phyloP scores from a whole-genome alignment of 2,888 invertebrate genomes.

The Labia minor region DNA sequence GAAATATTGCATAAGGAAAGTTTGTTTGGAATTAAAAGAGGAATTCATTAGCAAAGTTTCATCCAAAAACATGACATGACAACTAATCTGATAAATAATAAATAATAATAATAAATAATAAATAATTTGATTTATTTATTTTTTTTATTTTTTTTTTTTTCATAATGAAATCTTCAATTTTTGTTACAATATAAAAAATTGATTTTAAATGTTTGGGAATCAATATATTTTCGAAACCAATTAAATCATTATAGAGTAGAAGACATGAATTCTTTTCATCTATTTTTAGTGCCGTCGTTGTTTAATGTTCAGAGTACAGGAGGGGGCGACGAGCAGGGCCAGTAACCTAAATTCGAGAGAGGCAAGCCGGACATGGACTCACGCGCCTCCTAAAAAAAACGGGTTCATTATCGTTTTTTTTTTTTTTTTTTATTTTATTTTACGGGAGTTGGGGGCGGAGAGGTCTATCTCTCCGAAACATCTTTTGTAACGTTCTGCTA shows the following conservation, averaged over 20 bases:
- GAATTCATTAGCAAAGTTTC: too few relatives aligned
- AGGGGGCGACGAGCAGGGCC: neutral
- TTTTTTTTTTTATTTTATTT: neutral
- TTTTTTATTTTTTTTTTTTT: too few relatives aligned
- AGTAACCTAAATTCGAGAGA: neutral
- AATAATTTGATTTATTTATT: too few relatives aligned
- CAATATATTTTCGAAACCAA: too few relatives aligned
- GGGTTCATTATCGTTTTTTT: neutral
- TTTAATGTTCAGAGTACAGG: neutral
- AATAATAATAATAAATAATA: too few relatives aligned
- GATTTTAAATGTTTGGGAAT: too few relatives aligned
- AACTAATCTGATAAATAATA: too few relatives aligned
- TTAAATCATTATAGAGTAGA: neutral
- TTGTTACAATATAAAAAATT: too few relatives aligned
- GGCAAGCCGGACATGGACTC: neutral
- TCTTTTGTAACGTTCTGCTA: constrained; percentile 7
- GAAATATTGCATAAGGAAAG: too few relatives aligned
- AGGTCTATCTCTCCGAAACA: neutral
- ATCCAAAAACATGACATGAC: too few relatives aligned
- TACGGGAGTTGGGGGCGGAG: neutral
- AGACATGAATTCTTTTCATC: neutral
- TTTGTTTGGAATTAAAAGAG: too few relatives aligned
- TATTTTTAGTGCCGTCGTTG: neutral
- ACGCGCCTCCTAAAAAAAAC: neutral
- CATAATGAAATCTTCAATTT: too few relatives aligned